These are phyloP conservation scores for Gadopsis bispinosus DNA, from an alignment of 2,797 vertebrate species.

Conservation along the genomic window DNA sequence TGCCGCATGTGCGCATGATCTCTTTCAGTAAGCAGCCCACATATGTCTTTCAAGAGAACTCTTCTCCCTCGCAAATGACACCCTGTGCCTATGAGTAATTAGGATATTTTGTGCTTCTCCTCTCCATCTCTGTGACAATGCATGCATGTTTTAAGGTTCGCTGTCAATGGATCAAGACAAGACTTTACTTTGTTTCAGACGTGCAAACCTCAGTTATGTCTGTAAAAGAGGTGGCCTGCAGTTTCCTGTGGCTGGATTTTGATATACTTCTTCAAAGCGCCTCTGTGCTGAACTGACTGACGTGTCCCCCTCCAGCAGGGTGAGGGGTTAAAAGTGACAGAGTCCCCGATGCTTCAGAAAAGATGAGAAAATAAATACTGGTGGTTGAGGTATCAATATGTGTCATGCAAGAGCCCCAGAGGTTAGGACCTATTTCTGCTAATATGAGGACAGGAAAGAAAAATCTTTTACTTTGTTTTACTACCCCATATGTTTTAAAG, in stretches of 20 bases:
- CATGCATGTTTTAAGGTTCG: constrained; percentile 2
- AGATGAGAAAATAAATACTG: constrained; percentile 54
- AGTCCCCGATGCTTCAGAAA: constrained; percentile 25
- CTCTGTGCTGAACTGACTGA: constrained; percentile 32
- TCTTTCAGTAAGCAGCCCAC: constrained; percentile 1
- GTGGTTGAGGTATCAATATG: constrained; percentile 25
- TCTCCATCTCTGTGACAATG: constrained; percentile 19
- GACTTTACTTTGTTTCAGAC: constrained; percentile 57
- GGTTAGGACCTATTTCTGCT: not conserved
- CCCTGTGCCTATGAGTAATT: constrained; percentile 19
- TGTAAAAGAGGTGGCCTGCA: constrained; percentile 26
- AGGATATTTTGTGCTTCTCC: constrained; percentile 34
- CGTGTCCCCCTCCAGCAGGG: constrained; percentile 20
- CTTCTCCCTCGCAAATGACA: constrained; percentile 43
- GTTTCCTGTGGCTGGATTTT: constrained; percentile 31
- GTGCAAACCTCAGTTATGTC: constrained; percentile 37
- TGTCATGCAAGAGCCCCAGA: constrained; percentile 21
- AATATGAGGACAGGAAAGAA: constrained; percentile 2
- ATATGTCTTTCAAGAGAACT: constrained; percentile 32
- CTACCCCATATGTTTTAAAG: constrained; percentile 1
- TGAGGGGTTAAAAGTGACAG: constrained; percentile 43
- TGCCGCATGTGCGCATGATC: constrained; percentile 12
- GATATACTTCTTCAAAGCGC: constrained; percentile 47
- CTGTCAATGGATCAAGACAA: constrained; percentile 29
- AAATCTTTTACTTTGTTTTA: constrained; percentile 8